Conservation (phyloP, 2,113 vertebrate genomes). For the Pristiophorus japonicus region DNA sequence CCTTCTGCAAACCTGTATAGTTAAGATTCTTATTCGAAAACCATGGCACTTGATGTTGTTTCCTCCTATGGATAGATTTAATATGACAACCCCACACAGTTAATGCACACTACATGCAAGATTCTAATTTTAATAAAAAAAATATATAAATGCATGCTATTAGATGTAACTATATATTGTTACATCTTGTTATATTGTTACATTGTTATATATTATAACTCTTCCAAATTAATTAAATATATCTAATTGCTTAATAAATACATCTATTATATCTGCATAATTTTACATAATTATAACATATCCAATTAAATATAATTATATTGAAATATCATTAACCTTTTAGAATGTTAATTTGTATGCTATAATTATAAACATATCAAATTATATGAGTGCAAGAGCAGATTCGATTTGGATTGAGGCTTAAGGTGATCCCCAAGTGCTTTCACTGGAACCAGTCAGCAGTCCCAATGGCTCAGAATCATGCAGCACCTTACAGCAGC, state of each 20-base stretch:
- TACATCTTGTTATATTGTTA: too few species aligned
- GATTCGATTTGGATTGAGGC: background rate
- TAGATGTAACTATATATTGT: conserved; percentile 12
- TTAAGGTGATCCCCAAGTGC: too few species aligned
- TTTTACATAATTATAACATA: conserved; percentile 26
- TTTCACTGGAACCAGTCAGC: background rate
- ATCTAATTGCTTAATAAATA: conserved; percentile 20
- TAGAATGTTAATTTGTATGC: conserved; percentile 25
- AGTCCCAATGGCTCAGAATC: background rate
- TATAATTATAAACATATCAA: conserved; percentile 11
- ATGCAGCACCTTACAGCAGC: background rate
- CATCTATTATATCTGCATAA: conserved; percentile 1
- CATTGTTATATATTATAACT: background rate
- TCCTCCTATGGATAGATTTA: background rate
- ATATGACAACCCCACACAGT: background rate
- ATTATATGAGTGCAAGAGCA: background rate
- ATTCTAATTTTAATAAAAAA: background rate
- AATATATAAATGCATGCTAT: background rate
- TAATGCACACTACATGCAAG: background rate
- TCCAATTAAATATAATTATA: conserved; percentile 29
- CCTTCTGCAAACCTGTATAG: background rate
- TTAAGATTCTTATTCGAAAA: background rate
- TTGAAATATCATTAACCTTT: conserved; percentile 30
- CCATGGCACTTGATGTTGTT: background rate
- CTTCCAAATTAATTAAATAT: conserved; percentile 8